Conservation (phyloP, 2,888 invertebrate genomes). For the Diadromus collaris region DNA sequence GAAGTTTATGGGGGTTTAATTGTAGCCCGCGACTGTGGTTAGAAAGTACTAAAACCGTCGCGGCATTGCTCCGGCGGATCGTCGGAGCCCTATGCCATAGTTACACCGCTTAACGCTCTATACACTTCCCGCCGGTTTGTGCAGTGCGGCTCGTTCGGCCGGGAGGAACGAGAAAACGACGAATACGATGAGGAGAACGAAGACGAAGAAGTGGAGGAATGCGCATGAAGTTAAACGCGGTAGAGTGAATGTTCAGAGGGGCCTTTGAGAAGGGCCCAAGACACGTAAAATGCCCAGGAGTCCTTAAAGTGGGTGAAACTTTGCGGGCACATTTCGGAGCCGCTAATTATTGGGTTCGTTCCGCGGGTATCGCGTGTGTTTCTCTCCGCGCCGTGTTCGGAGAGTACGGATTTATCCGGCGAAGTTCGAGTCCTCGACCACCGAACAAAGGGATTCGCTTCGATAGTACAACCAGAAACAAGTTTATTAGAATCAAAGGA, state of each 20-base stretch:
- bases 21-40: conserved; percentile 78
- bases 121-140: conserved; percentile 49
- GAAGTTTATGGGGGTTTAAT: conserved; percentile 78
- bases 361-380: conserved; percentile 11
- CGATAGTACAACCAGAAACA: not conserved
- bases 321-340: conserved; percentile 61
- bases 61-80: conserved; percentile 53
- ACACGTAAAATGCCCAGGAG: conserved; percentile 14
- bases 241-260: conserved; percentile 19
- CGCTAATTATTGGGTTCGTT: conserved; percentile 66
- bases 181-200: conserved; percentile 40
- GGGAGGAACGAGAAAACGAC: conserved; percentile 42
- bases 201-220: conserved; percentile 48
- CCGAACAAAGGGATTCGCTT: not conserved
- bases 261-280: conserved; percentile 2
- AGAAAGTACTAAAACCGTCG: conserved; percentile 77
- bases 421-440: not conserved
- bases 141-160: conserved; percentile 48
- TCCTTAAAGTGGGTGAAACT: conserved; percentile 13
- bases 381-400: not conserved
- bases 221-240: conserved; percentile 23
- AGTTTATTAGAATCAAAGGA: too few species aligned
- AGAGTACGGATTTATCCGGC: not conserved
- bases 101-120: conserved; percentile 56
- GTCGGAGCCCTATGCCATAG: conserved; percentile 46